Base-by-base conservation (phyloP, 37 sponge, comb jelly and placozoan species). In the Eunapius fragilis region DNA sequence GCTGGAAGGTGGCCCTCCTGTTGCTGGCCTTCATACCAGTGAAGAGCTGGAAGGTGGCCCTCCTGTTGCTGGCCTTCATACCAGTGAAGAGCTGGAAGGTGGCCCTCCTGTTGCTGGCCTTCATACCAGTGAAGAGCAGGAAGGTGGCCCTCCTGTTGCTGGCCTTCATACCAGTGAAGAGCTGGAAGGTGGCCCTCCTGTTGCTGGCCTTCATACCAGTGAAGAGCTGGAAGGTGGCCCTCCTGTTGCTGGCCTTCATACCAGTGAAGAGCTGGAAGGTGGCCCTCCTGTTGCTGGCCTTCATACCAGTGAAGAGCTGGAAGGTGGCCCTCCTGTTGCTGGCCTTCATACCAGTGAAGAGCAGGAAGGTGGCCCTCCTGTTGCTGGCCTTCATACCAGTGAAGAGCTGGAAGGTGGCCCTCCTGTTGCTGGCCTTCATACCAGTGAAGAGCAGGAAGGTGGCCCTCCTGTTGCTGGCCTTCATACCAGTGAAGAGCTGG, bases 141-240 rank as follows among this genome's bases (percentile, higher is more conserved):
- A 78, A 84, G 45, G 83, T 93, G 34, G 86, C 93, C 3, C 75
- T 93, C n/a, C 31, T 93, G 23, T 82, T 93, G 80, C 80, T 93
- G 26, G 31, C 89, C 38, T 25, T 93, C 38, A 90, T 74, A 2
- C 89, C 89, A 58, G 71, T 74, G n/a, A 79, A 67, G 71, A 87
- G 86, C 23, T 89, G 83, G 80, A 78, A 84, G 45, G 83, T 93
- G 34, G 86, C 93, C 3, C 75, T 93, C n/a, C 31, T 93, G 23
- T 82, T 93, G 80, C 80, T 93, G 26, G 31, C 89, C 38, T 25
- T 93, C 38, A 90, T 74, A 2, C 89, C 89, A 58, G 71, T 74
- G n/a, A 79, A 67, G 71, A 87, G 86, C 23, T 89, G 83, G 80
- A 78, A 84, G 45, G 83, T 93, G 34, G 86, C 93, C 3, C 75